phyloP scores from a whole-genome alignment of 2,888 invertebrate species.

The Xylota segnis region DNA sequence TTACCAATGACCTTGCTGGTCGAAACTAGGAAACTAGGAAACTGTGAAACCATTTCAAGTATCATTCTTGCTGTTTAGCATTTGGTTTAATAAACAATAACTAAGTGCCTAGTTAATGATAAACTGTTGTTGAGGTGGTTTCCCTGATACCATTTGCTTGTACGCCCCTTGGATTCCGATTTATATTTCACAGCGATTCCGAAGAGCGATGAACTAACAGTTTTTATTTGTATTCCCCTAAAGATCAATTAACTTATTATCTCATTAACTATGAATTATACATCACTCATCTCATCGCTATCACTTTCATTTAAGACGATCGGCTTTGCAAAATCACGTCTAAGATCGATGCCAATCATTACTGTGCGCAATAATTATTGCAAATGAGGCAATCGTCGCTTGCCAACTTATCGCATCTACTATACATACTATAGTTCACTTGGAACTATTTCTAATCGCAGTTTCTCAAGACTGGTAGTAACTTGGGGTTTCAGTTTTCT shows the following conservation, averaged over 20 bases:
- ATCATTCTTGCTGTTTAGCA: too few relatives aligned
- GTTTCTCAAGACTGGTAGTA: not conserved
- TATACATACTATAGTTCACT: conserved; percentile 10
- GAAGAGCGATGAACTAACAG: not conserved
- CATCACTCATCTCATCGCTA: conserved; percentile 9
- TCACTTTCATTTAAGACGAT: conserved; percentile 9
- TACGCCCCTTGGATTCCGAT: not conserved
- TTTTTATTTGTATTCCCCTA: not conserved
- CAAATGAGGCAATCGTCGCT: conserved; percentile 6
- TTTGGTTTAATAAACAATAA: too few relatives aligned
- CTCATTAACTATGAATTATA: not conserved
- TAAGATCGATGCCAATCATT: conserved; percentile 30
- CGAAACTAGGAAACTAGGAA: too few relatives aligned
- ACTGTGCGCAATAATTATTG: conserved; percentile 1
- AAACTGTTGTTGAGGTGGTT: too few relatives aligned
- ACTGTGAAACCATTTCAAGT: too few relatives aligned
- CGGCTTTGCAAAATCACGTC: conserved; percentile 15
- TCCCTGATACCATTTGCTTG: not conserved
- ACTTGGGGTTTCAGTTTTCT: not conserved
- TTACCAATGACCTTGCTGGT: too few relatives aligned
- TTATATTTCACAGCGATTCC: not conserved
- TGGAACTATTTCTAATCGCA: conserved; percentile 5
- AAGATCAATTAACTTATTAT: conserved; percentile 8
- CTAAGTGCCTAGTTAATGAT: too few relatives aligned
- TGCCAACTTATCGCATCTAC: conserved; percentile 4